phyloP scores from a whole-genome alignment of 23 tunicate genomes.

The Diplosoma virens region DNA sequence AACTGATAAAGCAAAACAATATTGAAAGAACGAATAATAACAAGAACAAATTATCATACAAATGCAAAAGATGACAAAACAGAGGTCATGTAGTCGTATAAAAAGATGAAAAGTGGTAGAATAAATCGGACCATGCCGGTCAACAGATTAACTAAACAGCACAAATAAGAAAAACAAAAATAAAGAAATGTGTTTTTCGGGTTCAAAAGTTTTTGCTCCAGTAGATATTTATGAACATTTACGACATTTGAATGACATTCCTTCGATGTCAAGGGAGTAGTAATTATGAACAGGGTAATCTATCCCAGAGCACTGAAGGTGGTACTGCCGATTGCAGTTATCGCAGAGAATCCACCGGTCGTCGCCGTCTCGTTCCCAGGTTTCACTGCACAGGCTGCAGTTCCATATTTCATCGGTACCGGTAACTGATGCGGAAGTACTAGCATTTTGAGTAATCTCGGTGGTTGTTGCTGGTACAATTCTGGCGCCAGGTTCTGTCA shows the following conservation, averaged over 20 bases:
- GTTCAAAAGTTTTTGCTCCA: too few species aligned
- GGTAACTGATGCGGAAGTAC: background rate
- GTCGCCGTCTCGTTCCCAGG: conserved; percentile 4
- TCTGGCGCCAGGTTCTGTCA: background rate
- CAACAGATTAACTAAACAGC: too few species aligned
- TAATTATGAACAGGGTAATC: background rate
- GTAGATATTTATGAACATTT: too few species aligned
- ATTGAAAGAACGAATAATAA: too few species aligned
- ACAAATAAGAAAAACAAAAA: too few species aligned
- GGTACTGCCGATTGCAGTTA: background rate
- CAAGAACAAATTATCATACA: too few species aligned
- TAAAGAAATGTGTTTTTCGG: too few species aligned
- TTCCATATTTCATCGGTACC: background rate
- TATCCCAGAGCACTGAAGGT: background rate
- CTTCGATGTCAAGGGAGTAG: background rate
- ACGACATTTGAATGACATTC: background rate
- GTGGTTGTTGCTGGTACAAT: background rate
- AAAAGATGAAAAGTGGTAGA: too few species aligned
- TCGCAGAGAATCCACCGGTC: conserved; percentile 11
- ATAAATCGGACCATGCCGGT: too few species aligned
- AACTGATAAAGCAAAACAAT: too few species aligned
- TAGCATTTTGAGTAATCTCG: background rate
- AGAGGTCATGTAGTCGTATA: too few species aligned
- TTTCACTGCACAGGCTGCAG: conserved; percentile 4
- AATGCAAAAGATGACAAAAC: too few species aligned